A percentile compares a stretch with the other conserved stretches of the same genome.
Conservation (phyloP, 2,888 invertebrate genomes). For the Podotricha telesiphe region DNA sequence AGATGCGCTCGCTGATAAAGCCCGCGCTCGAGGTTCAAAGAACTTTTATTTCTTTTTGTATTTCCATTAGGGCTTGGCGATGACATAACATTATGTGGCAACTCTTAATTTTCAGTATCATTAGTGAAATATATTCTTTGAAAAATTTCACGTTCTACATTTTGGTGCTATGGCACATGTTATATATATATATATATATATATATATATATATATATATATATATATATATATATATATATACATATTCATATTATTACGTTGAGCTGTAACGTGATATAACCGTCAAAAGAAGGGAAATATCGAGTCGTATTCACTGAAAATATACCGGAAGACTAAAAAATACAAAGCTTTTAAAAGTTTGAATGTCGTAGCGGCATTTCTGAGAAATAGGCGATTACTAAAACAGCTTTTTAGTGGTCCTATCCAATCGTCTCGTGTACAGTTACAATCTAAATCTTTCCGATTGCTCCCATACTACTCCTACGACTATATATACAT, state of each 20-base stretch:
- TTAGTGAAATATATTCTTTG: neutral
- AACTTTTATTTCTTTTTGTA: slow-evolving; percentile 33
- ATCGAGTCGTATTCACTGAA: slow-evolving; percentile 9
- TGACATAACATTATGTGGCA: slow-evolving; percentile 18
- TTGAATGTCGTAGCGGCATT: slow-evolving; percentile 46
- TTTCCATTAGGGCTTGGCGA: slow-evolving; percentile 17
- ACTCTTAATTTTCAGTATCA: neutral
- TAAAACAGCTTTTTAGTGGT: slow-evolving; percentile 56
- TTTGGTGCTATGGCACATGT: neutral
- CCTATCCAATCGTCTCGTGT: slow-evolving; percentile 48
- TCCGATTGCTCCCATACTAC: slow-evolving; percentile 42
- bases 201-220: neutral
- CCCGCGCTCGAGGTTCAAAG: slow-evolving; percentile 31
- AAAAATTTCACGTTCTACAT: too few relatives aligned
- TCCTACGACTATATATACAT: neutral
- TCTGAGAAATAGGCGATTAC: slow-evolving; percentile 58
- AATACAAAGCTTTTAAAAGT: slow-evolving; percentile 45
- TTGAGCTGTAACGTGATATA: neutral
- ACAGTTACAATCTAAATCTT: slow-evolving; percentile 58
- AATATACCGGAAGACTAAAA: slow-evolving; percentile 32
- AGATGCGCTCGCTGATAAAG: slow-evolving; percentile 44
- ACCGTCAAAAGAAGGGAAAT: slow-evolving; percentile 7
- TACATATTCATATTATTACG: slow-evolving; percentile 1
- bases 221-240: neutral
- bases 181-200: neutral